Evolutionary conservation across 1,140 invertebrate species (phyloP), one percentile per base, ranked within the genome.

Genomic region (Drosophila auraria): DNA sequence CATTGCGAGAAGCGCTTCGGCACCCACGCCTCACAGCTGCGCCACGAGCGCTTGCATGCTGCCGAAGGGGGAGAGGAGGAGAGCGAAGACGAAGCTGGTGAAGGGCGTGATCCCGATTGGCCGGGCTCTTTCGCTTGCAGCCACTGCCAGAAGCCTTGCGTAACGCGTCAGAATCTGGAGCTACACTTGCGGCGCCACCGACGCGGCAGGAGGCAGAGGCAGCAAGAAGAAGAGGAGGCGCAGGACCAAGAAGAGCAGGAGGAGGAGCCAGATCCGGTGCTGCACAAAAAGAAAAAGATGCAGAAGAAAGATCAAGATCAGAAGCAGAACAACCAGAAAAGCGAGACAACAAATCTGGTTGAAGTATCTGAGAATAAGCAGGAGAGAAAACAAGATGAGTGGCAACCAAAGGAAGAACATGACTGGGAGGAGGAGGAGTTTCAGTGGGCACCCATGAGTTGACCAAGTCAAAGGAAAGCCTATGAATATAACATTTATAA

Each of bases 11-110:
- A 92, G 44, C 61, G 82, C 20, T 92, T 92, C 30, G 87, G 87
- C 0, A 92, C 91, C 0, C 91, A 92, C n/a, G 84, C 84, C 56
- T 91, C 91, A 0, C 83, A 92, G 66, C 23, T 89, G 27, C 84
- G 91, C 0, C 91, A 92, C 65, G 91, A 92, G 61, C 83, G 82
- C 4, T 27, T 92, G 7, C 91, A 92, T 25, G 69, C 27, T 11
- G n/a, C 30, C 12, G 73, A 74, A 14, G 27, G 64, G n/a, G 38
- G 4, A n/a, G 80, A 60, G 17, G 80, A 80, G 9, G 63, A 72
- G 7, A 66, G 25, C 9, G 62, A 54, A 9, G n/a, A 23, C 2
- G 49, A 30, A n/a, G 36, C 51, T 2, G 38, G 51, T 12, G 17
- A 27, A 12, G 20, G 2, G 14, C 20, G 36, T 15, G 42, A 38